These are phyloP conservation scores for Coreius guichenoti DNA, from an alignment of 2,797 vertebrate genomes.

Conservation along the genomic window DNA sequence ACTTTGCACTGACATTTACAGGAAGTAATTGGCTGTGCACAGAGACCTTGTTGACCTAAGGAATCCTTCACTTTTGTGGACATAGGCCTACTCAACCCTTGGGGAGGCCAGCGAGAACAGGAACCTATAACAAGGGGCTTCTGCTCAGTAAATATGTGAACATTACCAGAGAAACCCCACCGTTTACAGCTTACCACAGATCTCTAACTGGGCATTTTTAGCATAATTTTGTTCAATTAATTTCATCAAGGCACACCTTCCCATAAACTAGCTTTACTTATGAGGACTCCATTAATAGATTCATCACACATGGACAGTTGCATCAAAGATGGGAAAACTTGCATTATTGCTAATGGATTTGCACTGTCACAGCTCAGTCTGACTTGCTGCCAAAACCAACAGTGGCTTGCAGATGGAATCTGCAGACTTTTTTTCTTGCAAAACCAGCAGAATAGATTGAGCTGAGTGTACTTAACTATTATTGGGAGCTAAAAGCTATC, in stretches of 20 bases:
- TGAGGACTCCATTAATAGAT: slow-evolving; percentile 11
- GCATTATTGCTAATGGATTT: slow-evolving; percentile 19
- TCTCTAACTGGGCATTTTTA: not conserved
- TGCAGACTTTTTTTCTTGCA: not conserved
- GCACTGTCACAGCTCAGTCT: not conserved
- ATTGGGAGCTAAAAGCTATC: not conserved
- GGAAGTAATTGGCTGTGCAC: slow-evolving; percentile 57
- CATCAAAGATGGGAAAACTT: not conserved
- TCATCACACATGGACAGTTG: not conserved
- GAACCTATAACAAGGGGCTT: not conserved
- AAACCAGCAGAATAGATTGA: not conserved
- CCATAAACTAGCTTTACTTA: slow-evolving; percentile 1
- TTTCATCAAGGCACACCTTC: slow-evolving; percentile 5
- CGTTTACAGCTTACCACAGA: not conserved
- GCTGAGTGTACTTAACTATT: not conserved
- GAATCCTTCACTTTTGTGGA: slow-evolving; percentile 50
- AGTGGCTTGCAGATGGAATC: slow-evolving; percentile 9
- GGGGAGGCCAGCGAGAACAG: slow-evolving; percentile 35
- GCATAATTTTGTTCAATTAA: not conserved
- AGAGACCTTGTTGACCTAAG: slow-evolving; percentile 53
- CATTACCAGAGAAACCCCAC: not conserved
- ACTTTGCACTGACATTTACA: slow-evolving; percentile 59
- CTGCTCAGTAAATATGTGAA: slow-evolving; percentile 11
- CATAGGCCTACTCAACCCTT: slow-evolving; percentile 33
- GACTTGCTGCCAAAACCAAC: not conserved